Percentiles rank a stretch among this genome's conserved stretches.
Evolutionary conservation across 1,140 invertebrate species (phyloP).

Genomic region (Calliopsis andreniformis): DNA sequence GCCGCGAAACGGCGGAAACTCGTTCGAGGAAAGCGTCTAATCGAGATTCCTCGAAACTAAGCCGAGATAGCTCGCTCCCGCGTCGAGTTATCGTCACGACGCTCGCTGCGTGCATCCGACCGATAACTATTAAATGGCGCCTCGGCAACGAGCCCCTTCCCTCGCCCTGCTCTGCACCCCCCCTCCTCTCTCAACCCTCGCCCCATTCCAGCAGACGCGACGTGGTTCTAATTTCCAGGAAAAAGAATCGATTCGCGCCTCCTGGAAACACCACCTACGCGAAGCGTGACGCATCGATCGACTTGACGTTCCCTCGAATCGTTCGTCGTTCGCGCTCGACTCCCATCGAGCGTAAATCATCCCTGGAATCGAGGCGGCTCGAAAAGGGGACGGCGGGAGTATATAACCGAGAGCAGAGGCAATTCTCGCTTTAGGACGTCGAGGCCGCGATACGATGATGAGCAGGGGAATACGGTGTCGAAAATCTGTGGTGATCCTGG

Average conservation of each 20-base stretch:
- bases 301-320: neutral
- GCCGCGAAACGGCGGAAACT: constrained; percentile 6
- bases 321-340: neutral
- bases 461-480: too few relatives aligned
- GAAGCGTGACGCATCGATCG: constrained; percentile 24
- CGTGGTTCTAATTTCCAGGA: constrained; percentile 30
- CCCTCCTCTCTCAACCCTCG: too few relatives aligned
- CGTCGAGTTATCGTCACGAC: constrained; percentile 9
- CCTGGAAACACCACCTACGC: constrained; percentile 20
- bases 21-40: constrained; percentile 29
- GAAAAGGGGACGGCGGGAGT: constrained; percentile 4
- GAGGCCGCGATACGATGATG: neutral
- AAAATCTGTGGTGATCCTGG: too few relatives aligned
- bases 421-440: neutral
- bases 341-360: constrained; percentile 13
- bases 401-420: constrained; percentile 9
- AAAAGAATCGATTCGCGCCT: constrained; percentile 33
- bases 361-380: neutral
- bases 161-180: neutral
- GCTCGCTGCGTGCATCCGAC: constrained; percentile 17
- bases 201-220: neutral
- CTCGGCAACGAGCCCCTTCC: neutral
- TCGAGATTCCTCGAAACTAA: constrained; percentile 30
- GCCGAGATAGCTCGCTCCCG: neutral
- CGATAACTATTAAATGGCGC: constrained; percentile 39